phyloP scores from a whole-genome alignment of 2,797 vertebrate species.

The Lophius americanus region DNA sequence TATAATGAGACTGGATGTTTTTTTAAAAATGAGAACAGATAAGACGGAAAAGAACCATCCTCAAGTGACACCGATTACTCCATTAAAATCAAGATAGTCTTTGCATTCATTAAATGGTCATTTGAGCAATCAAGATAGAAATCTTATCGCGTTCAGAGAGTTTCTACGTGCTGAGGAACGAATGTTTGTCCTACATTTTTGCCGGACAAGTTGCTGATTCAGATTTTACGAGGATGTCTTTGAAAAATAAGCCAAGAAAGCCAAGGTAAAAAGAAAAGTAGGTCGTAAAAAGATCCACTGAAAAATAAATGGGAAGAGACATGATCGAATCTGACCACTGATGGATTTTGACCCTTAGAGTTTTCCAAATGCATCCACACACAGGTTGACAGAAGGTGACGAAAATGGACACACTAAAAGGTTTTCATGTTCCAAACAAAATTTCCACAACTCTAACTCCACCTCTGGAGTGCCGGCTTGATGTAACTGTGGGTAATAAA shows the following conservation, averaged over 20 bases:
- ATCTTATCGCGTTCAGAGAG: background rate
- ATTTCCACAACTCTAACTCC: conserved; percentile 19
- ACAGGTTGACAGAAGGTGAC: background rate
- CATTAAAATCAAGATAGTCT: conserved; percentile 13
- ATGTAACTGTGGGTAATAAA: conserved; percentile 76
- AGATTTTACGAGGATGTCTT: background rate
- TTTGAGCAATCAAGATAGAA: conserved; percentile 8
- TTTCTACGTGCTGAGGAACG: background rate
- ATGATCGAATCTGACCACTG: background rate
- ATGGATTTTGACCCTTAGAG: conserved; percentile 4
- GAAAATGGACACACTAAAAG: background rate
- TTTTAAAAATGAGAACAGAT: conserved; percentile 18
- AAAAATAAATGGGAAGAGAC: background rate
- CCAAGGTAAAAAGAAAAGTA: background rate
- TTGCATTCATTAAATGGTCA: conserved; percentile 17
- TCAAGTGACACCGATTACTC: conserved; percentile 17
- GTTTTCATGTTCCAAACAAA: conserved; percentile 35
- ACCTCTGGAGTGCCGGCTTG: conserved; percentile 57
- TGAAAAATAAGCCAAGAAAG: background rate
- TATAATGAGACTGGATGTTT: conserved; percentile 3
- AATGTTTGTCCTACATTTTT: background rate
- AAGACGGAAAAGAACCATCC: conserved; percentile 9
- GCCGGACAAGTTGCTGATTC: background rate
- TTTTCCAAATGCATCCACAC: conserved; percentile 1
- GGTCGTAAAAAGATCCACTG: background rate